These are phyloP conservation scores for Meriones psammophilus DNA, from an alignment of 2,797 vertebrate species.

Conservation along the genomic window DNA sequence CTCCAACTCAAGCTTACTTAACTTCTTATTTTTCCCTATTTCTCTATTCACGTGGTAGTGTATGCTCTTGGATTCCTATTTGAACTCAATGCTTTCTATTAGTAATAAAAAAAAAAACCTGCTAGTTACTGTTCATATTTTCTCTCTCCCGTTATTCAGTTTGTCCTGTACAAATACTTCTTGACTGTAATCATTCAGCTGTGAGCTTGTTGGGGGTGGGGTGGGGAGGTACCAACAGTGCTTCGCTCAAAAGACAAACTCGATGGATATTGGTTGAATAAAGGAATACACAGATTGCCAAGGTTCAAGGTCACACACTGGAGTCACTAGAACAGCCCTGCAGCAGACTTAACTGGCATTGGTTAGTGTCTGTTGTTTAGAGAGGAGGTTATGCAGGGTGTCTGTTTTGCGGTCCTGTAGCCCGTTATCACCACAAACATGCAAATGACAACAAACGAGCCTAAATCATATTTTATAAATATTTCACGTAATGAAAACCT, in stretches of 20 bases:
- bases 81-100: not conserved
- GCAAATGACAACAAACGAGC: not conserved
- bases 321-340: not conserved
- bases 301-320: not conserved
- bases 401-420: not conserved
- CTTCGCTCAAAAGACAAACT: not conserved
- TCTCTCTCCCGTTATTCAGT: not conserved
- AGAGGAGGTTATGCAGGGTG: not conserved
- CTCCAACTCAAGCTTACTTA: not conserved
- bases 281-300: not conserved
- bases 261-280: not conserved
- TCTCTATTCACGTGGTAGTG: not conserved
- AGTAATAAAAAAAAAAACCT: not conserved
- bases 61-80: not conserved
- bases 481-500: conserved; percentile 7
- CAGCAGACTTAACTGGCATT: not conserved
- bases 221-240: not conserved
- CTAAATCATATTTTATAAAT: conserved; percentile 32
- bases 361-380: not conserved
- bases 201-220: not conserved
- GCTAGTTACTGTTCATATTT: not conserved
- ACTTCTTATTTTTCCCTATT: not conserved
- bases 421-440: not conserved
- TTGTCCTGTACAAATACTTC: not conserved
- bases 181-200: not conserved